These are phyloP conservation scores for Acheta domesticus DNA, from an alignment of 2,888 invertebrate genomes.

Conservation along the genomic window DNA sequence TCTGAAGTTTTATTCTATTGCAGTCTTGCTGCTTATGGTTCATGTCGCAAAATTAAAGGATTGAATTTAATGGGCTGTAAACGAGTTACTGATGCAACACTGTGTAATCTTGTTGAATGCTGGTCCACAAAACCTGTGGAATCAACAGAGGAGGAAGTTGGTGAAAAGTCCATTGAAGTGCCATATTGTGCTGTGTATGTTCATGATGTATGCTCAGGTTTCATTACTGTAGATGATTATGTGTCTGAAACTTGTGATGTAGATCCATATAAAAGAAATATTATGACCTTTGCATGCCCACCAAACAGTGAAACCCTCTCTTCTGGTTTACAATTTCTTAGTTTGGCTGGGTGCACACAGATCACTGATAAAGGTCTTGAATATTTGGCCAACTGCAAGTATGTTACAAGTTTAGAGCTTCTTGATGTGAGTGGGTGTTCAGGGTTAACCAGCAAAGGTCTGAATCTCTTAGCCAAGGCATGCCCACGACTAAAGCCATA, in stretches of 20 bases:
- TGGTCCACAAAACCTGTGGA: background rate
- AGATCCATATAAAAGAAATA: background rate
- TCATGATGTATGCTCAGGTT: background rate
- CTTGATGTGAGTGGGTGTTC: background rate
- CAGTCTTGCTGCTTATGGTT: background rate
- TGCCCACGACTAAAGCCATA: background rate
- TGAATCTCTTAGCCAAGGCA: background rate
- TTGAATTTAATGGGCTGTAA: conserved; percentile 9
- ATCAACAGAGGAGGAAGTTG: background rate
- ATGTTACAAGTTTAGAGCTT: background rate
- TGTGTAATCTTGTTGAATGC: background rate
- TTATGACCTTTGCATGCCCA: background rate
- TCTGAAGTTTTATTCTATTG: background rate
- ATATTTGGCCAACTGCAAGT: background rate
- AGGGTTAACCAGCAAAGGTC: background rate
- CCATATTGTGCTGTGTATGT: background rate
- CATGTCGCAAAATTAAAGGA: background rate
- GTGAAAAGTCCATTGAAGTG: background rate
- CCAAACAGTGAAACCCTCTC: background rate
- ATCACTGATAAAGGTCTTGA: background rate
- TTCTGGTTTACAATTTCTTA: background rate
- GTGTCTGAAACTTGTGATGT: background rate
- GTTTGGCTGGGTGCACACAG: background rate
- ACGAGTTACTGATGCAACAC: background rate
- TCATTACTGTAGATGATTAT: background rate